These are phyloP conservation scores for Elymnias hypermnestra DNA, from an alignment of 1,140 invertebrate species.

Conservation along the genomic window DNA sequence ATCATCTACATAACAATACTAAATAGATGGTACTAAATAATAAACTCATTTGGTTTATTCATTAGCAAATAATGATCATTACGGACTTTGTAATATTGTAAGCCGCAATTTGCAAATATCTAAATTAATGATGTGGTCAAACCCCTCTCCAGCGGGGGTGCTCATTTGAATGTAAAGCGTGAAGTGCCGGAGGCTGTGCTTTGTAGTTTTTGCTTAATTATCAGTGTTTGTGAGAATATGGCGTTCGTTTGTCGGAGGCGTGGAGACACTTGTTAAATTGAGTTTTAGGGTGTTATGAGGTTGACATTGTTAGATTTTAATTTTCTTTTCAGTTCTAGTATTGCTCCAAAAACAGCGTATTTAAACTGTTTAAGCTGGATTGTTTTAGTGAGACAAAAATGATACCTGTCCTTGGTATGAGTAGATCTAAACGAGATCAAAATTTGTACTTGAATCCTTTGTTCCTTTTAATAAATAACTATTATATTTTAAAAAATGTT, in stretches of 20 bases:
- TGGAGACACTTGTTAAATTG: constrained; percentile 49
- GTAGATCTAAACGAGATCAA: too few relatives aligned
- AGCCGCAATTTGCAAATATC: constrained; percentile 16
- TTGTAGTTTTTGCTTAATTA: constrained; percentile 65
- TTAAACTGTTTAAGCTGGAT: too few relatives aligned
- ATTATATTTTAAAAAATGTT: too few relatives aligned
- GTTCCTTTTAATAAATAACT: too few relatives aligned
- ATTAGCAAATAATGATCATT: constrained; percentile 5
- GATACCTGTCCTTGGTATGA: too few relatives aligned
- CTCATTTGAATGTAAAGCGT: constrained; percentile 55
- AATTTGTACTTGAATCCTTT: too few relatives aligned
- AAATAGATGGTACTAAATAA: too few relatives aligned
- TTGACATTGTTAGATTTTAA: constrained; percentile 8
- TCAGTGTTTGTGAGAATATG: constrained; percentile 42
- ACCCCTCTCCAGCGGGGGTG: constrained; percentile 37
- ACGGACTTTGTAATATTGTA: constrained; percentile 10
- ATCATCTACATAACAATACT: too few relatives aligned
- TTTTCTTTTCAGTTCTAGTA: background rate
- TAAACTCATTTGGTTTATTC: constrained; percentile 1
- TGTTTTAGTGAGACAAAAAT: too few relatives aligned
- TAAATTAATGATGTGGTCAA: constrained; percentile 33
- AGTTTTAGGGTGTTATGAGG: constrained; percentile 54
- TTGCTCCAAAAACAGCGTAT: too few relatives aligned
- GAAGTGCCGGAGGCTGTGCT: constrained; percentile 39
- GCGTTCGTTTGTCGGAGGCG: constrained; percentile 48